Evolutionary conservation across 2,113 vertebrate species (phyloP), one percentile per base, ranked within the genome.

Genomic region (Gambusia holbrooki): DNA sequence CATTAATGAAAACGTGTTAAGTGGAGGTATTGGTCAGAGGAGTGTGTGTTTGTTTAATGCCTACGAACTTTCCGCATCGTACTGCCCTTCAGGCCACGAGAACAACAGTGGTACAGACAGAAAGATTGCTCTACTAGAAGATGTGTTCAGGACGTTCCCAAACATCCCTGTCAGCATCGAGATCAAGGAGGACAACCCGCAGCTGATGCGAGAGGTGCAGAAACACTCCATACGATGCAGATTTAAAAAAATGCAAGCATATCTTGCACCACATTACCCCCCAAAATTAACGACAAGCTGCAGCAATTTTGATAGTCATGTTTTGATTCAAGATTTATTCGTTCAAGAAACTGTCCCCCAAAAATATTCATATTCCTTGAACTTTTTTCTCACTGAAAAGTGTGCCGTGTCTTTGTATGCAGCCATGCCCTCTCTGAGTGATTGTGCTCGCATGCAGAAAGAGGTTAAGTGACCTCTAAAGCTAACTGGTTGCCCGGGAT

Each of bases 101-200:
- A 93, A 90, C 69, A 94, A 95, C 79, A 92, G 68, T 0, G 96
- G 96, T 22, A 69, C 88, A 1, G 96, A 97, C 89, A 93, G 94
- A 70, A 93, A 69, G 71, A 92, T 97, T 45, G 76, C 93, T 30
- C 71, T 92, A 28, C 91, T 97, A 73, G 95, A 97, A 84, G 95
- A 97, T 0, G 28, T 96, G 66, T 97, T 97, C 90, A 87, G 77
- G 89, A 94, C 87, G 71, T 96, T 95, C 73, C 96, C 96, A 0
- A 37, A 68, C 58, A 76, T 66, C 1, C 94, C 96, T 1, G 64
- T 96, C 82, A 96, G 94, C 32, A 76, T 97, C 5, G 97, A 97
- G 84, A 89, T 97, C 81, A 97, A 97, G 84, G 82, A 88, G 68
- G 80, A 92, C 27, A 94, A 96, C 28, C 79, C 67, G 0, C 60